phyloP scores from a whole-genome alignment of 2,888 invertebrate genomes.

The Limnephilus marmoratus region DNA sequence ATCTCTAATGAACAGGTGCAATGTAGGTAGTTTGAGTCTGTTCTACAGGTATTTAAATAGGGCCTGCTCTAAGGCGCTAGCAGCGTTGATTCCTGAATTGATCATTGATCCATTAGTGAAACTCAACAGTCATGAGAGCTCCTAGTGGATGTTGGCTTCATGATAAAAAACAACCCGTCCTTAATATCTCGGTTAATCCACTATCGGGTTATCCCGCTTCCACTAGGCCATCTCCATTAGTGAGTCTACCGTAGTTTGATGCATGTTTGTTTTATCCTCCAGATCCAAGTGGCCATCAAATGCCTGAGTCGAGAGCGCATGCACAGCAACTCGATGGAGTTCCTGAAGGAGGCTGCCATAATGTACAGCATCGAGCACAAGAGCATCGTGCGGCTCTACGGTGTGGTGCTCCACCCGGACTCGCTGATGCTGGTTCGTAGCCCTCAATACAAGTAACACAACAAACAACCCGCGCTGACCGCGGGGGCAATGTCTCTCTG shows the following conservation, averaged over 20 bases:
- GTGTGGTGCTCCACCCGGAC: slow-evolving; percentile 96
- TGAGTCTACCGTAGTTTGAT: neutral
- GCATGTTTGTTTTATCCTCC: slow-evolving; percentile 66
- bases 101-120: too few relatives aligned
- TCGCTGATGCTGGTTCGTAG: slow-evolving; percentile 83
- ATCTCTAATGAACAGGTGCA: too few relatives aligned
- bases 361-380: slow-evolving; percentile 99
- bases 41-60: too few relatives aligned
- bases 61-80: too few relatives aligned
- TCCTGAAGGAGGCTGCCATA: slow-evolving; percentile 97
- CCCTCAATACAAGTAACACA: neutral
- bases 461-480: neutral
- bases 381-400: slow-evolving; percentile 97
- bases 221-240: neutral
- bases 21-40: too few relatives aligned
- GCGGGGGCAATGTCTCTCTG: neutral
- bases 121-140: too few relatives aligned
- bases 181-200: neutral
- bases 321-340: slow-evolving; percentile 97
- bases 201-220: too few relatives aligned
- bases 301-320: slow-evolving; percentile 95
- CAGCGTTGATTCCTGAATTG: too few relatives aligned
- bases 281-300: slow-evolving; percentile 98
- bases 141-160: too few relatives aligned
- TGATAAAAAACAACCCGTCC: too few relatives aligned